A percentile compares a stretch with the other conserved stretches of the same genome.
Evolutionary conservation across 2,888 invertebrate species (phyloP).

Genomic region (Euzophera pinguis): DNA sequence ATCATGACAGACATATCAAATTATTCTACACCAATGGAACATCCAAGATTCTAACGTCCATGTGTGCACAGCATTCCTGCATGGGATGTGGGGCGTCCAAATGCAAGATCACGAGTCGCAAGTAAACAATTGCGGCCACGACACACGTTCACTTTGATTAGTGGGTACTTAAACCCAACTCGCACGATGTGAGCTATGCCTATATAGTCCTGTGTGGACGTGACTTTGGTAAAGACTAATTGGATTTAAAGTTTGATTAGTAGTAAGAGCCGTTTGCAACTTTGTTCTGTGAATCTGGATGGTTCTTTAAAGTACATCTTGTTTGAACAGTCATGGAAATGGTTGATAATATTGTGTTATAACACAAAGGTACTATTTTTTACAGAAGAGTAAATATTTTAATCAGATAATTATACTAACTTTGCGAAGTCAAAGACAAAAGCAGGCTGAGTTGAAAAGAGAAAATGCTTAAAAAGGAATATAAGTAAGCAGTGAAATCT

Average conservation of each 20-base stretch:
- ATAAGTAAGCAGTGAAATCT: too few species aligned
- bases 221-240: not conserved
- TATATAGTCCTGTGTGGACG: not conserved
- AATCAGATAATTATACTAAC: too few species aligned
- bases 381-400: too few species aligned
- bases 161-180: slow-evolving; percentile 3
- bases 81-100: slow-evolving; percentile 60
- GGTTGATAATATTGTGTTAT: too few species aligned
- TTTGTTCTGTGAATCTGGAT: not conserved
- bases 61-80: slow-evolving; percentile 33
- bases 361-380: too few species aligned
- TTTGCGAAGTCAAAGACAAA: too few species aligned
- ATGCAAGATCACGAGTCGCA: slow-evolving; percentile 58
- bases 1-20: not conserved
- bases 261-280: not conserved
- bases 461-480: too few species aligned
- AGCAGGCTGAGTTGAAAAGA: too few species aligned
- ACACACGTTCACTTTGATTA: slow-evolving; percentile 24
- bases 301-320: too few species aligned
- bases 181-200: slow-evolving; percentile 2
- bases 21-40: slow-evolving; percentile 11
- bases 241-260: slow-evolving; percentile 7
- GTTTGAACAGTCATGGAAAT: too few species aligned
- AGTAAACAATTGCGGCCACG: slow-evolving; percentile 35
- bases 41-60: slow-evolving; percentile 22